Percentiles rank a stretch among this genome's conserved stretches.
These are phyloP conservation scores for Latrodectus elegans DNA, from an alignment of 2,888 invertebrate genomes.

Conservation along the genomic window DNA sequence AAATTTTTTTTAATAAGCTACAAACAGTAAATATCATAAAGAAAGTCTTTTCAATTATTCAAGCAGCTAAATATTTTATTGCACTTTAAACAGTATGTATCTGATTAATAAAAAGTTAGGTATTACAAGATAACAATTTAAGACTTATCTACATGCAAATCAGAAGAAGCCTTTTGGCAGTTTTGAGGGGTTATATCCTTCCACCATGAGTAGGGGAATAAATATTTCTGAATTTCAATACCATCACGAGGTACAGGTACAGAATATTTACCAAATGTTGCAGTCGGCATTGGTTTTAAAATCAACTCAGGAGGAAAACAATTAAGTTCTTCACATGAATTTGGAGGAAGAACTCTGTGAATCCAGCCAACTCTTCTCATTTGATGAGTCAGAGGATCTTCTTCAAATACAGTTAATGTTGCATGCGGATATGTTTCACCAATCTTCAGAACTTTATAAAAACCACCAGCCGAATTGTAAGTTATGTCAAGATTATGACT, in stretches of 20 bases:
- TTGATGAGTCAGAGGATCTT: conserved; percentile 75
- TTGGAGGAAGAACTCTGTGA: conserved; percentile 77
- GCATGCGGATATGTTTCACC: conserved; percentile 73
- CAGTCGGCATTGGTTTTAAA: conserved; percentile 76
- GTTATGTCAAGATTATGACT: conserved; percentile 76
- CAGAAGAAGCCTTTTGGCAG: conserved; percentile 75
- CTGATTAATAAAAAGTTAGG: too few relatives aligned
- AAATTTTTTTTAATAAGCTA: too few relatives aligned
- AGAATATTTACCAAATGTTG: conserved; percentile 73
- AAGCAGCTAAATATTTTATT: too few relatives aligned
- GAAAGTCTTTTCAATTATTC: too few relatives aligned
- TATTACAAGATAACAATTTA: too few relatives aligned
- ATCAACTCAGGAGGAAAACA: conserved; percentile 78
- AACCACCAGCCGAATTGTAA: conserved; percentile 78
- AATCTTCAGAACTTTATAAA: conserved; percentile 75
- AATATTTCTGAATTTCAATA: conserved; percentile 79
- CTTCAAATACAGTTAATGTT: conserved; percentile 78
- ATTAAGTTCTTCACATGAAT: conserved; percentile 77
- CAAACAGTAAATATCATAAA: too few relatives aligned
- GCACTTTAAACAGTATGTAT: too few relatives aligned
- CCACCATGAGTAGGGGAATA: conserved; percentile 80
- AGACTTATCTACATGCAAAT: too few relatives aligned
- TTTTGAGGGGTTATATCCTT: conserved; percentile 94
- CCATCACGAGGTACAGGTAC: conserved; percentile 78
- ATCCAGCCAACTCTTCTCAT: conserved; percentile 78